Base-by-base conservation (phyloP, 2,113 vertebrate genomes). In the Amblyopsis rosae region DNA sequence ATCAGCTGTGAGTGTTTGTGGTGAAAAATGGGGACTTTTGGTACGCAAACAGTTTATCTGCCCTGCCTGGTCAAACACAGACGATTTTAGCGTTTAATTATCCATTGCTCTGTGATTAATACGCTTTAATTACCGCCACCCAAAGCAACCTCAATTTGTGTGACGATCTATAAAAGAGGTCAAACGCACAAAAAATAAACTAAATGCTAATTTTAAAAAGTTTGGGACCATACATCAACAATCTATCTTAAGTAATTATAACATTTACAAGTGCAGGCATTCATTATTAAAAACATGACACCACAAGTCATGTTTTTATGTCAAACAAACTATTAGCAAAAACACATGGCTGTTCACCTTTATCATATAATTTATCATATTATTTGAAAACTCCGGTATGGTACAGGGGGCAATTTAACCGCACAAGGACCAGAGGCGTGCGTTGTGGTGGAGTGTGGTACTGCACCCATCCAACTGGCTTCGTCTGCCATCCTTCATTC, bases 51-150 rank as follows among this genome's bases (percentile, higher is more conserved):
- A 55, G 32, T 8, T 41, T 41, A 41, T 8, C 35, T 41, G 35
- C 35, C 35, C 35, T 8, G 4, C 35, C 35, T 41, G 35, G 4
- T 41, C 83, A 81, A 82, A 86, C 81, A 82, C 35, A 85, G 85
- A 77, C 74, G 80, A 84, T 88, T 87, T 87, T 84, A 87, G 88
- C 67, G 60, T 88, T 86, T 90, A 88, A 90, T 90, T 86, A 88
- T 81, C 87, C 82, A 73, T 72, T 51, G 53, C 62, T 71, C 67
- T 71, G 77, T 88, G 86, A 88, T 87, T 90, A 90, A 91, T 89
- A 84, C 84, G 77, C 75, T 91, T 89, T 90, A 88, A 90, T 90
- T 86, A 90, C 82, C 61, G 81, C 87, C 83, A 89, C 84, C 86
- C 67, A 48, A 73, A 68, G 80, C 74, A 69, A 86, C 83, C 75